Conservation (phyloP, 2,797 vertebrate species). For the Pseudomugil tenellus region DNA sequence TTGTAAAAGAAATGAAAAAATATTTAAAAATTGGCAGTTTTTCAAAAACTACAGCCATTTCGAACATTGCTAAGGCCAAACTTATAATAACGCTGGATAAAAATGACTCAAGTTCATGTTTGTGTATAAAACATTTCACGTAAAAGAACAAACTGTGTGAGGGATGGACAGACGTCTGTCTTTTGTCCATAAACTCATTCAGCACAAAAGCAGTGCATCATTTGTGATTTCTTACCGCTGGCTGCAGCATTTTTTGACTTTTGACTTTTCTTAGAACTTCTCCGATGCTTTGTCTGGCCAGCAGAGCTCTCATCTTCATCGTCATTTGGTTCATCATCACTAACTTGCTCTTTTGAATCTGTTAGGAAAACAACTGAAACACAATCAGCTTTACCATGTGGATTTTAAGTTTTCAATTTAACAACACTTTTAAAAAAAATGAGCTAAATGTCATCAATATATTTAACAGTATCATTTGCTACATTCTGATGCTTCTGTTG, state of each 20-base stretch:
- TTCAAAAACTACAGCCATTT: no score
- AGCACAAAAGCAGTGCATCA: neutral
- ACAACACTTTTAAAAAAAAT: neutral
- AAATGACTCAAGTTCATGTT: no score
- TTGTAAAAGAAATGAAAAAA: no score
- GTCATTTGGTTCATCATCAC: slow-evolving; percentile 11
- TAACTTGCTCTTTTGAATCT: slow-evolving; percentile 32
- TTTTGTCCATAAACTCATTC: neutral
- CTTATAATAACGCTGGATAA: no score
- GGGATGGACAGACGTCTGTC: no score
- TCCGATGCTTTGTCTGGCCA: neutral
- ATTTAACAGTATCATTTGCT: neutral
- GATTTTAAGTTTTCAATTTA: neutral
- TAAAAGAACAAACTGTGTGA: no score
- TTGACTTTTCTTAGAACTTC: slow-evolving; percentile 5
- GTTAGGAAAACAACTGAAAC: neutral
- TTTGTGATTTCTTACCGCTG: slow-evolving; percentile 34
- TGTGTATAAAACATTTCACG: no score
- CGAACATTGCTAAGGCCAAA: no score
- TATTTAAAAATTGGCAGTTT: no score
- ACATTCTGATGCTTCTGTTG: neutral
- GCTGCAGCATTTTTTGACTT: neutral
- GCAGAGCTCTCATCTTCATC: slow-evolving; percentile 14
- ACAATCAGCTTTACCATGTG: neutral
- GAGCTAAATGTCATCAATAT: neutral